Base-by-base conservation (phyloP, 2,888 invertebrate species). In the Macrophya alboannulata region DNA sequence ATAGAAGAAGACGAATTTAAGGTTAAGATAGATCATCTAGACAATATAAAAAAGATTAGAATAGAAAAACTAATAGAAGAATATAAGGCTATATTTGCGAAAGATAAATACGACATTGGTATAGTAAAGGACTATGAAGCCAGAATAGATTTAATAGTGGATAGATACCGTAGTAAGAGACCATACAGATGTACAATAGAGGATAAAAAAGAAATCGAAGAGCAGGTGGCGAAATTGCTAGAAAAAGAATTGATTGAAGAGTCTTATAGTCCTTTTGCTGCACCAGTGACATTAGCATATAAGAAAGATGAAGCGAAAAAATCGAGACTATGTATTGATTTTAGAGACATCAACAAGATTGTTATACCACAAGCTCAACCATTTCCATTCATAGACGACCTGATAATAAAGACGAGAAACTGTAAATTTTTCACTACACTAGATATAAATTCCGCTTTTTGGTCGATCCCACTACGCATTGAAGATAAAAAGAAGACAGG, bases 61-160 rank as follows among this genome's bases (percentile, higher is more conserved):
- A 84, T 86, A 76, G 59, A 43, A n/a, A 31, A 17, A 21, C 21
- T 25, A 17, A 82, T 87, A 84, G 72, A 87, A 71, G 71, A 88
- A 81, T 86, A 89, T 74, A 86, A 86, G 5, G 4, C 82, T 71
- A 31, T 88, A 8, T 88, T 89, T 88, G 87, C 87, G 12, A 88
- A 85, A 86, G 84, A 88, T 31, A 86, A 86, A 86, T 87, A 86
- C 55, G 85, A 86, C 79, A 76, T 85, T 51, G 79, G 84, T 17
- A 87, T 76, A 81, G 85, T 85, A 15, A 76, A n/a, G 25, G 77
- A 76, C 43, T 48, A 71, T 45, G 85, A 86, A 72, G 85, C 85
- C n/a, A 45, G 85, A 68, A 86, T 86, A n/a, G 85, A 86, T 25
- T 43, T 86, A 12, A 85, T 45, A 59, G 79, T 83, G 12, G 85